Percentiles rank a stretch among this genome's conserved stretches.
Conservation (phyloP, 2,888 invertebrate genomes). For the Autographa pulchrina region DNA sequence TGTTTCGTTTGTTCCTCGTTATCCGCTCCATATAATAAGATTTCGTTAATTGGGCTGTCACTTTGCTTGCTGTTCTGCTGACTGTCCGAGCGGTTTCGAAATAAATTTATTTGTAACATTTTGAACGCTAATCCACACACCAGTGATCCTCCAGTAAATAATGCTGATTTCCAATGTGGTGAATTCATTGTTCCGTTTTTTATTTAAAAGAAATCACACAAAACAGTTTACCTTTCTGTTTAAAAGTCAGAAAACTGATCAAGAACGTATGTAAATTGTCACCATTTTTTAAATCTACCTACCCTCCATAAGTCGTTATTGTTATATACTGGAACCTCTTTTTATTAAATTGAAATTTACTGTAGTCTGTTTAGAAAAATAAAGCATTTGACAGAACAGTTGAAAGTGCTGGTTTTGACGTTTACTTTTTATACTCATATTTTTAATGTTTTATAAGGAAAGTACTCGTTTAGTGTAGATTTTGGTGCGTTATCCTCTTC, state of each 20-base stretch:
- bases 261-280: not conserved
- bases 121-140: slow-evolving; percentile 35
- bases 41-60: slow-evolving; percentile 69
- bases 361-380: slow-evolving; percentile 7
- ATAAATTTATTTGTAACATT: slow-evolving; percentile 25
- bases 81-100: slow-evolving; percentile 10
- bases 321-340: not conserved
- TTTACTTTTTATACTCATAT: slow-evolving; percentile 67
- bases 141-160: slow-evolving; percentile 30
- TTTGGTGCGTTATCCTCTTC: slow-evolving; percentile 32
- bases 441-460: slow-evolving; percentile 66
- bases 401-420: slow-evolving; percentile 68
- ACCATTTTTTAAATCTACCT: not conserved
- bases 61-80: slow-evolving; percentile 36
- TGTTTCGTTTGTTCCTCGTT: slow-evolving; percentile 64
- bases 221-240: not conserved
- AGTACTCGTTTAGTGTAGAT: slow-evolving; percentile 49
- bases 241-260: not conserved
- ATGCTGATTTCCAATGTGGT: slow-evolving; percentile 23
- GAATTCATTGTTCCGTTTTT: slow-evolving; percentile 21
- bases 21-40: slow-evolving; percentile 75
- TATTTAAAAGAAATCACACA: not conserved
- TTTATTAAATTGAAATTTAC: not conserved
- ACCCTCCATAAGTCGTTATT: not conserved
- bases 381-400: slow-evolving; percentile 63